Evolutionary conservation across 2,888 invertebrate genomes (phyloP).

Genomic region (Abrostola tripartita): DNA sequence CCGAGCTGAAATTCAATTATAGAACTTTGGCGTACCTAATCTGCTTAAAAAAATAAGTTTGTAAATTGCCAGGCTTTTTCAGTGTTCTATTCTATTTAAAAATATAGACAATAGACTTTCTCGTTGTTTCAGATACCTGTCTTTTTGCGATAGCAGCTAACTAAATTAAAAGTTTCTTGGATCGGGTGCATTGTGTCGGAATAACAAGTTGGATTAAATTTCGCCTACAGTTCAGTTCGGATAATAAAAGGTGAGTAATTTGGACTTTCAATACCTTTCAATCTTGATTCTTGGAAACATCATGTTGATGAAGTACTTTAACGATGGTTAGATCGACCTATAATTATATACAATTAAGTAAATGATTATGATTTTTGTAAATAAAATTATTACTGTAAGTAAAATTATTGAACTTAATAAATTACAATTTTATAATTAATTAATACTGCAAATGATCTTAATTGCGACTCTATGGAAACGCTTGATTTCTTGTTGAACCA

Average conservation of each 20-base stretch:
- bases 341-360: too few relatives aligned
- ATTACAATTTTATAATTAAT: too few relatives aligned
- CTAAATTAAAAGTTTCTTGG: conserved; percentile 55
- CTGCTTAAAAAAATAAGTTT: conserved; percentile 38
- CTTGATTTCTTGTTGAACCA: conserved; percentile 16
- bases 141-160: conserved; percentile 50
- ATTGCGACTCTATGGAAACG: conserved; percentile 4
- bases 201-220: conserved; percentile 56
- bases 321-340: too few relatives aligned
- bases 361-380: too few relatives aligned
- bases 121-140: conserved; percentile 62
- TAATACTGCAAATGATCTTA: too few relatives aligned
- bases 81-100: conserved; percentile 26
- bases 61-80: conserved; percentile 30
- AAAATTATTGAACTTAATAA: too few relatives aligned
- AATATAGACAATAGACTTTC: conserved; percentile 43
- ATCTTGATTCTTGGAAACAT: background rate
- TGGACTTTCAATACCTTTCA: conserved; percentile 5
- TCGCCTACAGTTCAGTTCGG: conserved; percentile 40
- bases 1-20: conserved; percentile 41
- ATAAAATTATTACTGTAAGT: too few relatives aligned
- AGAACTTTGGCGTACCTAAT: conserved; percentile 30
- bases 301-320: too few relatives aligned
- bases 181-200: conserved; percentile 53
- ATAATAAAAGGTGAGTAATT: conserved; percentile 53